Evolutionary conservation across 2,113 vertebrate species (phyloP).

Genomic region (Cardinalis cardinalis): DNA sequence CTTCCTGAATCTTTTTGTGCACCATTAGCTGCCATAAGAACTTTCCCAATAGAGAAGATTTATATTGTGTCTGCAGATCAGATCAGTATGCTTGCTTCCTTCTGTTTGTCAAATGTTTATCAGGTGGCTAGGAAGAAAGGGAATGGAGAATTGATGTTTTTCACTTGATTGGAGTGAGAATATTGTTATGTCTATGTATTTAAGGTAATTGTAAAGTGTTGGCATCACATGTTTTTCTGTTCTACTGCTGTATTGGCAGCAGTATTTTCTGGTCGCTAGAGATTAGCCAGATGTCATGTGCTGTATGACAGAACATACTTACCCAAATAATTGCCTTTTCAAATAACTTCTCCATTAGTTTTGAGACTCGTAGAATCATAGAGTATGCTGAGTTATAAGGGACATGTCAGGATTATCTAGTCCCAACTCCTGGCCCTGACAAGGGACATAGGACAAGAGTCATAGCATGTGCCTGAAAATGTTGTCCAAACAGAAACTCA

Average conservation of each 20-base stretch:
- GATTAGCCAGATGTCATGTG: background rate
- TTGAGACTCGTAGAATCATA: background rate
- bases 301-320: background rate
- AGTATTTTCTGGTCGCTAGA: background rate
- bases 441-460: background rate
- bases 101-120: background rate
- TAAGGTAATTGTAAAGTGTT: background rate
- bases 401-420: background rate
- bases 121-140: background rate
- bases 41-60: background rate
- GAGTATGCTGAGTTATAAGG: background rate
- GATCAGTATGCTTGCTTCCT: background rate
- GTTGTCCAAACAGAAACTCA: background rate
- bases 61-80: background rate
- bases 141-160: background rate
- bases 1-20: background rate
- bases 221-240: background rate
- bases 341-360: background rate
- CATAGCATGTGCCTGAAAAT: background rate
- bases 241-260: background rate
- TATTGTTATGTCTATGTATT: background rate
- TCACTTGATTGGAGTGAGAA: background rate
- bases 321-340: background rate
- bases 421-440: background rate
- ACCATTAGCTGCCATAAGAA: background rate